Conservation (phyloP, 2,797 vertebrate genomes). For the Gallinago solitaria region DNA sequence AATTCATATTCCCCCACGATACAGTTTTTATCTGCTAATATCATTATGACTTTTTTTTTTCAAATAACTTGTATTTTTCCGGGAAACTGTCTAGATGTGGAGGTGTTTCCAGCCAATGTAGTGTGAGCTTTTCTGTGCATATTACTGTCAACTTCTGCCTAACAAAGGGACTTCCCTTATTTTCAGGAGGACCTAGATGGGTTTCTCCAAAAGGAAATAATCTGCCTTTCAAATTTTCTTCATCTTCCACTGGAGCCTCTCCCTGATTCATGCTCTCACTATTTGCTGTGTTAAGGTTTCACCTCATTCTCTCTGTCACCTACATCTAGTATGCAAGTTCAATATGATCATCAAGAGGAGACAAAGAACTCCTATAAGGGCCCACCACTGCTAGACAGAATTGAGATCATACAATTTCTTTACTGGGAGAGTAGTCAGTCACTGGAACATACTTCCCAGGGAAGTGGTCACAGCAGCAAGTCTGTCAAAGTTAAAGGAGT, state of each 20-base stretch:
- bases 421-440: not conserved
- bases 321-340: not conserved
- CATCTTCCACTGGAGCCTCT: not conserved
- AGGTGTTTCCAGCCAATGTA: not conserved
- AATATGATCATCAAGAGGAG: not conserved
- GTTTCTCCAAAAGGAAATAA: not conserved
- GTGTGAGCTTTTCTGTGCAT: not conserved
- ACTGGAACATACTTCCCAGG: not conserved
- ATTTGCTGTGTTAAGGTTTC: not conserved
- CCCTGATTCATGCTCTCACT: not conserved
- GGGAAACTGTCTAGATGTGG: not conserved
- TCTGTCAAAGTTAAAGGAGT: not conserved
- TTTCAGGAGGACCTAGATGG: not conserved
- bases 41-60: too few species aligned
- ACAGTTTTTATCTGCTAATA: not conserved
- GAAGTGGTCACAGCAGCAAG: not conserved
- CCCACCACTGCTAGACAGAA: not conserved
- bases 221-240: not conserved
- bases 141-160: not conserved
- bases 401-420: not conserved
- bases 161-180: not conserved
- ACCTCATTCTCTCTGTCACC: not conserved
- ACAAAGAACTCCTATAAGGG: not conserved
- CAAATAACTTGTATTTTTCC: not conserved
- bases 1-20: not conserved